Evolutionary conservation across 1,140 invertebrate species (phyloP), one percentile per base, ranked within the genome.

Genomic region (Nylanderia fulva): DNA sequence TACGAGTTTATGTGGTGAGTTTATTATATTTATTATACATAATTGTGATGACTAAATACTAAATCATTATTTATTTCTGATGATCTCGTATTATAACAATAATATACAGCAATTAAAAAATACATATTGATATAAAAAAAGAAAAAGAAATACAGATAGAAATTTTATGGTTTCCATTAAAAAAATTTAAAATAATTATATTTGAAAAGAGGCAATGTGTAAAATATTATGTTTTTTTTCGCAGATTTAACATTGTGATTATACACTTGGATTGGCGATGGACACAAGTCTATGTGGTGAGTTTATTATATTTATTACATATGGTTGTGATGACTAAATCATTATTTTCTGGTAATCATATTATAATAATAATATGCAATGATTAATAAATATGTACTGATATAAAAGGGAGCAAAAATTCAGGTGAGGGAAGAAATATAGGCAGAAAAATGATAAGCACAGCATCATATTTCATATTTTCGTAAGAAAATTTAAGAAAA

Each of bases 41-140:
- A 18, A 1, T 8, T 24, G n/a, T n/a, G n/a, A n/a, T n/a, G n/a
- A n/a, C n/a, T n/a, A n/a, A n/a, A n/a, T n/a, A 54, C 52, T 52
- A 48, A 48, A 69, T 48, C 13, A 21, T 69, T 33, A 72, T 54
- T 33, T 33, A 33, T 33, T 29, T 72, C n/a, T 72, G 48, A n/a
- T 54, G 2, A 72, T 36, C n/a, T 27, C 1, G 29, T 27, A 42
- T 42, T 48, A 63, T 33, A 9, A n/a, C n/a, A n/a, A 3, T 36
- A 71, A 39, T 58, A 18, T 39, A 15, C 8, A 15, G 54, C 8
- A 24, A 18, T 4, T 13, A 0, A 45, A 3, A 48, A 15, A 48
- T n/a, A n/a, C n/a, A n/a, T n/a, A n/a, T n/a, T n/a, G n/a, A n/a
- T n/a, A n/a, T n/a, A n/a, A 0, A 18, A 13, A 48, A 13, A 48